These are phyloP conservation scores for Drosophila ogumai DNA, from an alignment of 1,140 invertebrate genomes.

Conservation along the genomic window DNA sequence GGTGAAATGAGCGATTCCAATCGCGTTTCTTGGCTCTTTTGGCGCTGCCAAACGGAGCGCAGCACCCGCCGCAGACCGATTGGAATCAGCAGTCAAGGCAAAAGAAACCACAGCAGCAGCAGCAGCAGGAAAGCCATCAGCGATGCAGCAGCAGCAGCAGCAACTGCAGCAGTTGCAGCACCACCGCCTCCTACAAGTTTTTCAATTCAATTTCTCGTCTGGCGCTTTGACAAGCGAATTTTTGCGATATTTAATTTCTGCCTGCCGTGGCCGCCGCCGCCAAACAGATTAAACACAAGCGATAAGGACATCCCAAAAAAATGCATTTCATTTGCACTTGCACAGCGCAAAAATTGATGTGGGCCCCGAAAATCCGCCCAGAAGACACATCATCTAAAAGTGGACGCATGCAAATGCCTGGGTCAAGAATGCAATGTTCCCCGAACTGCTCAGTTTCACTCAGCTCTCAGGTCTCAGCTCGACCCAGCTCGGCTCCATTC, in stretches of 20 bases:
- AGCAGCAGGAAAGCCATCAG: conserved; percentile 6
- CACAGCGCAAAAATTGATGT: conserved; percentile 35
- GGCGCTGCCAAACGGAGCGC: conserved; percentile 79
- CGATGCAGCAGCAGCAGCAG: conserved; percentile 3
- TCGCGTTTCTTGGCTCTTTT: conserved; percentile 58
- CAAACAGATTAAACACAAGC: conserved; percentile 58
- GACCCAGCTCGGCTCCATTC: neutral
- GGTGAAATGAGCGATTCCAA: conserved; percentile 77
- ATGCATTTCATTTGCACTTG: conserved; percentile 76
- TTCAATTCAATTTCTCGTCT: conserved; percentile 44
- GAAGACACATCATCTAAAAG: conserved; percentile 30
- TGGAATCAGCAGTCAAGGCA: conserved; percentile 64
- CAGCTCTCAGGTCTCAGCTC: conserved; percentile 3
- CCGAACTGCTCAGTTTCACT: conserved; percentile 16
- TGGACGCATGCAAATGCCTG: conserved; percentile 24
- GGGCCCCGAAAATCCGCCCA: conserved; percentile 37
- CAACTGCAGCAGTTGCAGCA: conserved; percentile 25
- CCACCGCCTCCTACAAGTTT: conserved; percentile 73
- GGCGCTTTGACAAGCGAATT: conserved; percentile 70
- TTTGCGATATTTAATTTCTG: conserved; percentile 73
- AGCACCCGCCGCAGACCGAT: conserved; percentile 73
- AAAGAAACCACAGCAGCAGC: conserved; percentile 18
- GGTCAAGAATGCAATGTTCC: conserved; percentile 47
- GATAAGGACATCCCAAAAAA: conserved; percentile 65
- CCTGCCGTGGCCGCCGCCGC: conserved; percentile 12